A percentile compares a stretch with the other conserved stretches of the same genome.
Evolutionary conservation across 2,113 vertebrate species (phyloP).

Genomic region (Ivindomyrus marchei): DNA sequence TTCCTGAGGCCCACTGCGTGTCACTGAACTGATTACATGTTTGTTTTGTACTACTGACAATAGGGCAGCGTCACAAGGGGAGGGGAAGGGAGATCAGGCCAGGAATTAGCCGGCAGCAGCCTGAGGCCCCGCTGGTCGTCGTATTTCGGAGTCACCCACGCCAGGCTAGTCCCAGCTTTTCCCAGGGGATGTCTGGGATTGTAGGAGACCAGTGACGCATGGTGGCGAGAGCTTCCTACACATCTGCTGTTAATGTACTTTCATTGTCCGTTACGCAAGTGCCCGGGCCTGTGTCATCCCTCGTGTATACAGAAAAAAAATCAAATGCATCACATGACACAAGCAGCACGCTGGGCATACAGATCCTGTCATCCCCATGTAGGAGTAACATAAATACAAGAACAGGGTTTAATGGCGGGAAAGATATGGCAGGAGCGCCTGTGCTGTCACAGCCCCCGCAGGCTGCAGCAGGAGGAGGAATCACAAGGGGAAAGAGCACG

Average conservation of each 20-base stretch:
- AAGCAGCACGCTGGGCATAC: not conserved
- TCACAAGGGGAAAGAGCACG: not conserved
- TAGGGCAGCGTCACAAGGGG: not conserved
- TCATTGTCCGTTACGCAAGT: not conserved
- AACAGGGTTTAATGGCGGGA: not conserved
- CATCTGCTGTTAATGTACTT: not conserved
- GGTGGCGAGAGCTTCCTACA: not conserved
- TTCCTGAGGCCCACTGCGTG: not conserved
- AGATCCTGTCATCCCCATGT: not conserved
- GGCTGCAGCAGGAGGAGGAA: not conserved
- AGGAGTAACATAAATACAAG: not conserved
- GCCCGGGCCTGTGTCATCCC: not conserved
- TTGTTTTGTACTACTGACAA: not conserved
- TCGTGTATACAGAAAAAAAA: not conserved
- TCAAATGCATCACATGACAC: not conserved
- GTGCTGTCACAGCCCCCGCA: not conserved
- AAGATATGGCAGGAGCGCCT: not conserved
- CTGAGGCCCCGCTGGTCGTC: not conserved
- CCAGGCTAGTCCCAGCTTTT: slow-evolving; percentile 11
- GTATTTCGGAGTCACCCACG: not conserved
- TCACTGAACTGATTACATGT: not conserved
- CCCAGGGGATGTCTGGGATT: not conserved
- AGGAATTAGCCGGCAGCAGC: not conserved
- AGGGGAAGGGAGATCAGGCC: not conserved
- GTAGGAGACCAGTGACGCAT: not conserved